Base-by-base conservation (phyloP, 37 sponge, comb jelly and placozoan genomes). In the Axinella damicornis region DNA sequence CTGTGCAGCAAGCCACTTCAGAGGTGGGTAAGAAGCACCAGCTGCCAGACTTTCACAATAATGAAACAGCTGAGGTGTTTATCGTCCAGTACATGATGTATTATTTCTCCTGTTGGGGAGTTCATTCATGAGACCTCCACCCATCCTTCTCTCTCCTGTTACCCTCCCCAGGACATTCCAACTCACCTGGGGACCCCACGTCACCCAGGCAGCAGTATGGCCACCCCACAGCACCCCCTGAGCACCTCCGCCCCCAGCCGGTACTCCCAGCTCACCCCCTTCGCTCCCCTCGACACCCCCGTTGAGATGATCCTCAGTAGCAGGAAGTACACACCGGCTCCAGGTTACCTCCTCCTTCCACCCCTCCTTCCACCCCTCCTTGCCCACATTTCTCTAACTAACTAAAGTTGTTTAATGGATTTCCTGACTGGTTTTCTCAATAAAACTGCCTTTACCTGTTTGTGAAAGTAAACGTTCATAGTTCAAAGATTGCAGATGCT, bases 201-300 rank as follows among this genome's bases (percentile, higher is more conserved):
- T 37, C 57, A 37, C 38, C 18, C 63, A 9, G 36, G 19, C 46
- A 13, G 31, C 28, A 62, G 4, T 18, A 20, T 40, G 17, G 46
- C 71, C 64, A 86, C 71, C n/a, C 63, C 72, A 17, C 57, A 53
- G 32, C 39, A 69, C 2, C 79, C 63, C 13, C 71, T 61, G 60
- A 77, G 78, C 46, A 54, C 86, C 63, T 86, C 86, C 0, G 86
- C 70, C 40, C 86, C 86, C 35, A 57, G 75, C 78, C 72, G 20
- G 57, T 68, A 76, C 55, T 24, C 30, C 46, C 58, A 85, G 22
- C 32, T 33, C 61, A 77, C 79, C 24, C 78, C 86, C 53, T 27
- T 34, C 74, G 34, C 46, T 17, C 56, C 61, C 36, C 63, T 74
- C 65, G 66, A 60, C 37, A 83, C 84, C 15, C 84, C 84, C 9